Evolutionary conservation across 2,888 invertebrate species (phyloP), one percentile per base, ranked within the genome.

Genomic region (Leptinotarsa juncta): DNA sequence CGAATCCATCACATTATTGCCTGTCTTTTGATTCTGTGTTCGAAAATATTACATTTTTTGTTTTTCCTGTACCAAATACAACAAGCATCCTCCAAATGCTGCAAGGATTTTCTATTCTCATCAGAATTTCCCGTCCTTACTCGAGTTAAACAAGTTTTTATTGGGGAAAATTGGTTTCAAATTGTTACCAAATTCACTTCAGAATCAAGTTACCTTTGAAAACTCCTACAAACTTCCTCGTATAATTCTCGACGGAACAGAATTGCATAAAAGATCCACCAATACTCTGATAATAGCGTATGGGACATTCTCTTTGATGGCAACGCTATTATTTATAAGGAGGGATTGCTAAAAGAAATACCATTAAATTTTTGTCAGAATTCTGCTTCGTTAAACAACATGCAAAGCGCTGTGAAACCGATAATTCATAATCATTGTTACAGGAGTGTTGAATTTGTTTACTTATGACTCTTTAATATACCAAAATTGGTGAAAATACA

Each of bases 201-300:
- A 15, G 23, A 57, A 14, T 57, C 57, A 57, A 57, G 57, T 14
- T 23, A 57, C 57, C 57, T 57, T 57, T 23, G 23, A 57, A 57
- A 57, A 57, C 23, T 57, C 23, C 23, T 23, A 14, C 23, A 14
- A 57, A 57, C 57, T 57, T 57, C 14, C 57, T 20, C 23, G 23
- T 57, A 57, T 57, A 23, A 57, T 23, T 14, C 23, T 23, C 57
- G 23, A 20, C 57, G 4, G 57, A 23, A 3, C 15, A 4, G 14
- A 57, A 57, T 57, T 23, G 57, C 23, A 57, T 57, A 23, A 57
- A 57, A 57, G 23, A 57, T 57, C 20, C 57, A 23, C 57, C 57
- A 57, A 57, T 57, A 57, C 57, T 57, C 23, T 14, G 14, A 57
- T 57, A 57, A 57, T 23, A 57, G 23, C 14, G 23, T 4, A 55